Conservation (phyloP, 2,797 vertebrate genomes). For the Graptemys geographica region DNA sequence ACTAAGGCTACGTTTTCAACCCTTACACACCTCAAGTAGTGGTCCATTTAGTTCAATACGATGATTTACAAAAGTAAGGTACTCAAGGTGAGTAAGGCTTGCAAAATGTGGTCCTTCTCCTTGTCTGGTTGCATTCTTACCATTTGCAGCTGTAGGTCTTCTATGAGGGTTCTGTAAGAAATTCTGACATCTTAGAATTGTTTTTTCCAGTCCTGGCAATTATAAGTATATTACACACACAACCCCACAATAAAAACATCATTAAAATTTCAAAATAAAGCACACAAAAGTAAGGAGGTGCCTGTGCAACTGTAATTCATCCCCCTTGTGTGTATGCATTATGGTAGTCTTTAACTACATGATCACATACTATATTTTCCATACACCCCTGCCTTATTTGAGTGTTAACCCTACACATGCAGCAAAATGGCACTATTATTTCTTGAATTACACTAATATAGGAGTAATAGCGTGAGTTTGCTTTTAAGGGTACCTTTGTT, state of each 20-base stretch:
- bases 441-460: not conserved
- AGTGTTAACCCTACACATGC: not conserved
- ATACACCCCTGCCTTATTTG: not conserved
- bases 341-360: not conserved
- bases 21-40: not conserved
- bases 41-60: not conserved
- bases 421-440: not conserved
- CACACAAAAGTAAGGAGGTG: not conserved
- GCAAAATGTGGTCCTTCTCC: not conserved
- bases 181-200: not conserved
- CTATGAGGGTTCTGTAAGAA: not conserved
- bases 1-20: not conserved
- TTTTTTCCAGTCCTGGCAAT: not conserved
- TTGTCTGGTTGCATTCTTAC: not conserved
- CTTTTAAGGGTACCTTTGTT: not conserved
- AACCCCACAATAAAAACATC: not conserved
- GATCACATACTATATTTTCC: not conserved
- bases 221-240: not conserved
- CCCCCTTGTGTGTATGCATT: too few species aligned
- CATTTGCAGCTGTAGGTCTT: not conserved
- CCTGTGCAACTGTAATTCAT: not conserved
- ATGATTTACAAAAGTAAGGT: accelerated
- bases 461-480: not conserved
- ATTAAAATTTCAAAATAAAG: not conserved
- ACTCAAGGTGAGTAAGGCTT: not conserved